Evolutionary conservation across 1,140 invertebrate genomes (phyloP), one percentile per base, ranked within the genome.

Genomic region (Papilio machaon): DNA sequence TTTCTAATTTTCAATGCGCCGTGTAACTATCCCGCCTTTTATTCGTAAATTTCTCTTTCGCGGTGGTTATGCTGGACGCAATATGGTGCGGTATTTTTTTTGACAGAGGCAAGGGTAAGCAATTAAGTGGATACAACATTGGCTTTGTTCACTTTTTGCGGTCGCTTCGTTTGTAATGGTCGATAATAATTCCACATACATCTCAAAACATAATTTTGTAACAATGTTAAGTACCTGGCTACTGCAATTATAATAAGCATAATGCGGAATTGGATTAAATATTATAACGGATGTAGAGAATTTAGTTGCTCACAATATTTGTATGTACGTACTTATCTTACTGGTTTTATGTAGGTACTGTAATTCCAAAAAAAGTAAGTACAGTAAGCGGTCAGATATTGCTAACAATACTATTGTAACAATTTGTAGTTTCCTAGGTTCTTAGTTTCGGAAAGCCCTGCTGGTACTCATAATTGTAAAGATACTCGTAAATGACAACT

Each of bases 1-100:
- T 93, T 70, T 94, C 88, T 94, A 94, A 94, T 94, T 94, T 92
- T 92, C 91, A 94, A 94, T 93, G 91, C 89, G 88, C 85, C 93
- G 93, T 94, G 92, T 94, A 94, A 94, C 92, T 91, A 94, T 94
- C 91, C 85, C 82, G 83, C 85, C 90, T 85, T 93, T 94, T 93
- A 94, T 94, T 93, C 87, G 88, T 91, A 93, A 94, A 93, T 94
- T 94, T 94, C 92, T 93, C 85, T 94, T 94, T 93, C 91, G 91
- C 92, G 91, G 92, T 91, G 93, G 92, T 94, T 94, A 93, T 85
- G 82, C 89, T 94, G 93, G 92, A 94, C 92, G 91, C 92, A 94
- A 94, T 94, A 94, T 94, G 93, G 89, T 87, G 91, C 84, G 79
- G 81, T 91, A 92, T 94, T 94, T 93, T 91, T 84, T 85, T 89